A percentile compares a stretch with the other conserved stretches of the same genome.
Conservation (phyloP, 2,888 invertebrate species). For the Physocephala rufipes region DNA sequence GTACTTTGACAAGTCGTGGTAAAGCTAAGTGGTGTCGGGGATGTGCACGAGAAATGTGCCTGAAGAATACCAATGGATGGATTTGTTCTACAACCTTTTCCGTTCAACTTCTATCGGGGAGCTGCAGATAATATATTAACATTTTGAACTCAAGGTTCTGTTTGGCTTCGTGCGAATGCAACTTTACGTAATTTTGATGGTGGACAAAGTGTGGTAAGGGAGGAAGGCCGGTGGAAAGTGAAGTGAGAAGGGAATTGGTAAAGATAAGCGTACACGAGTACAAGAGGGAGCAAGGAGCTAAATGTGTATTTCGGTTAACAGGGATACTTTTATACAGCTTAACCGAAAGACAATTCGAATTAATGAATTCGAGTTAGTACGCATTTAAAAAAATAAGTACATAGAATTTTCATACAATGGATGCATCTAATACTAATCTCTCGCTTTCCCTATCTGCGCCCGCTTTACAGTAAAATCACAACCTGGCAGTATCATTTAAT, state of each 20-base stretch:
- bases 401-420: conserved; percentile 9
- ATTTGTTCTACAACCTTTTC: conserved; percentile 12
- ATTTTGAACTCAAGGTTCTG: conserved; percentile 33
- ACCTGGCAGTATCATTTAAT: no score
- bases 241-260: not conserved
- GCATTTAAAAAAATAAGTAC: not conserved
- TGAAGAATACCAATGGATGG: conserved; percentile 8
- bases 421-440: conserved; percentile 19
- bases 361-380: not conserved
- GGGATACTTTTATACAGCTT: no score
- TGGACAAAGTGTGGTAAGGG: not conserved
- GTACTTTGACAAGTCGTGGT: not conserved
- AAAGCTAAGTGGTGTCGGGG: not conserved
- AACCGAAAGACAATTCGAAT: not conserved
- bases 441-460: no score
- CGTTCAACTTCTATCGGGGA: conserved; percentile 20
- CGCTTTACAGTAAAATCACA: no score
- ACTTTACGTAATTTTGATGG: conserved; percentile 11
- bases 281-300: not conserved
- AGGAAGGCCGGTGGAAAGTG: not conserved
- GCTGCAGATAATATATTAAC: conserved; percentile 34
- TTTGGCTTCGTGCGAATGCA: conserved; percentile 3
- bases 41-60: no score
- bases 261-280: not conserved
- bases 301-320: no score